phyloP scores from a whole-genome alignment of 2,888 invertebrate species.

The Miltochrista miniata region DNA sequence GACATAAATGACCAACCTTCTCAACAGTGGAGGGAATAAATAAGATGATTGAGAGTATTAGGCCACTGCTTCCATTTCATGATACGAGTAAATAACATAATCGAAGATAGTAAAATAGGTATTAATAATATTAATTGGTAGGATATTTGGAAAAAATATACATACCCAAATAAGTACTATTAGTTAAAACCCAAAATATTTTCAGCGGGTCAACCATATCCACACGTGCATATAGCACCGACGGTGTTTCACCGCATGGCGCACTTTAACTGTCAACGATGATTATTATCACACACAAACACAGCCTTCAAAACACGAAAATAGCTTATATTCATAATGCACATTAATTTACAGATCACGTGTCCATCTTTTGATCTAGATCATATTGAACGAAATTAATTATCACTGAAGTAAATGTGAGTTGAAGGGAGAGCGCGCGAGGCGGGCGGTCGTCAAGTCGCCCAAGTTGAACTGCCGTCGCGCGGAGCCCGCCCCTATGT shows the following conservation, averaged over 20 bases:
- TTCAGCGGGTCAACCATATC: slow-evolving; percentile 93
- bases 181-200: slow-evolving; percentile 93
- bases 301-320: slow-evolving; percentile 36
- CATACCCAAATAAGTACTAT: slow-evolving; percentile 91
- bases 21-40: slow-evolving; percentile 49
- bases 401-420: slow-evolving; percentile 40
- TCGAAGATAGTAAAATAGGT: no score
- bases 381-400: slow-evolving; percentile 43
- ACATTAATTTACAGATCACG: slow-evolving; percentile 52
- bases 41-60: slow-evolving; percentile 44
- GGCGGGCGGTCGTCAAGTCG: slow-evolving; percentile 64
- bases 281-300: slow-evolving; percentile 50
- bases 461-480: slow-evolving; percentile 74
- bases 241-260: slow-evolving; percentile 76
- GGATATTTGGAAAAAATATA: slow-evolving; percentile 10
- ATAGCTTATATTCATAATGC: slow-evolving; percentile 44
- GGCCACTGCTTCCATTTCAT: slow-evolving; percentile 35
- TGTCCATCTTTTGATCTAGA: slow-evolving; percentile 32
- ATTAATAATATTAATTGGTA: no score
- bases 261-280: slow-evolving; percentile 60
- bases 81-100: slow-evolving; percentile 4
- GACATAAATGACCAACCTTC: slow-evolving; percentile 58
- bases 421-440: slow-evolving; percentile 39
- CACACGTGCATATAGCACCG: slow-evolving; percentile 62
- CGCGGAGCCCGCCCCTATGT: slow-evolving; percentile 56